These are phyloP conservation scores for Cylloceria caligata DNA, from an alignment of 2,888 invertebrate species.

Conservation along the genomic window DNA sequence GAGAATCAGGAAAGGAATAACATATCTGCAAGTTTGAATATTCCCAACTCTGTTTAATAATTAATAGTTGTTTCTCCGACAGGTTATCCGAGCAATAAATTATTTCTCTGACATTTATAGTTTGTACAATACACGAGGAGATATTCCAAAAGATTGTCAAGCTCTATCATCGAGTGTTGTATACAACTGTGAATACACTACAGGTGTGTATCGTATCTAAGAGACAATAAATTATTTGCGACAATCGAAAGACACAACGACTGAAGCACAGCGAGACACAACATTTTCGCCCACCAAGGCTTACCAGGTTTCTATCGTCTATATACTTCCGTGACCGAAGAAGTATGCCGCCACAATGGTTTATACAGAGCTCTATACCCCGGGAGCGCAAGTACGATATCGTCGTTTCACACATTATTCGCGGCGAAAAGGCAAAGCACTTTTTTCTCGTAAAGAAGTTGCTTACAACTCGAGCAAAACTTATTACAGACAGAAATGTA, in stretches of 20 bases:
- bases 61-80: not conserved
- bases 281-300: slow-evolving; percentile 49
- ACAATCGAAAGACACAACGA: slow-evolving; percentile 56
- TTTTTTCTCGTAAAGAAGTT: slow-evolving; percentile 48
- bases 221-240: slow-evolving; percentile 58
- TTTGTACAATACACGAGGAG: not conserved
- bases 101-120: not conserved
- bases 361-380: slow-evolving; percentile 47
- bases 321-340: slow-evolving; percentile 49
- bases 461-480: slow-evolving; percentile 55
- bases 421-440: slow-evolving; percentile 52
- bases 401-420: slow-evolving; percentile 45
- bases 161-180: not conserved
- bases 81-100: not conserved
- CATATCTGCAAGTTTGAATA: not conserved
- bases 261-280: slow-evolving; percentile 47
- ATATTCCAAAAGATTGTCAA: slow-evolving; percentile 15
- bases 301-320: slow-evolving; percentile 19
- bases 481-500: slow-evolving; percentile 48
- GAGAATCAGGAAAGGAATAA: no score
- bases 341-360: slow-evolving; percentile 59
- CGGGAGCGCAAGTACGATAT: slow-evolving; percentile 40
- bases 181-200: slow-evolving; percentile 40
- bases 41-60: not conserved
- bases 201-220: slow-evolving; percentile 55